These are phyloP conservation scores for Timandra comae DNA, from an alignment of 2,888 invertebrate genomes.

Conservation along the genomic window DNA sequence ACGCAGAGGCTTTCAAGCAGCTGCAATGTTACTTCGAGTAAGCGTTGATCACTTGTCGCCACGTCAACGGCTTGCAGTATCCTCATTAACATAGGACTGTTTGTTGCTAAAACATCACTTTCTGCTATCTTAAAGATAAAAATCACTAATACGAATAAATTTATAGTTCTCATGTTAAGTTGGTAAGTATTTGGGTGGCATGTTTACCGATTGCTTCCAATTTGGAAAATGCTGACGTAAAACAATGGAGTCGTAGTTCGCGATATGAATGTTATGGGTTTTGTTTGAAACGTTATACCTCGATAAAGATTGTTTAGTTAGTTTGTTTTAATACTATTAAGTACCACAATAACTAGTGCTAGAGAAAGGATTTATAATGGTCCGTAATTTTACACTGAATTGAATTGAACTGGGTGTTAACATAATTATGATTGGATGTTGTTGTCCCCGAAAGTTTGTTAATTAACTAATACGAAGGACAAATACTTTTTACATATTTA, in stretches of 20 bases:
- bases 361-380: too few species aligned
- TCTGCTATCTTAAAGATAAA: conserved; percentile 9
- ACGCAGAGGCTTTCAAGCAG: conserved; percentile 53
- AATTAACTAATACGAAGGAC: too few species aligned
- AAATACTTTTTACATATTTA: too few species aligned
- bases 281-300: neutral
- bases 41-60: conserved; percentile 44
- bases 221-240: conserved; percentile 18
- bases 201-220: conserved; percentile 33
- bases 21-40: conserved; percentile 48
- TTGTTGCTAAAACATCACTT: conserved; percentile 22
- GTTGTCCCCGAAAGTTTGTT: too few species aligned
- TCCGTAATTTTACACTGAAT: too few species aligned
- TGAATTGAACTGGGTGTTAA: too few species aligned
- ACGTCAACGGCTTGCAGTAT: conserved; percentile 48
- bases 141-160: conserved; percentile 9
- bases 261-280: conserved; percentile 46
- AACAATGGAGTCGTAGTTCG: conserved; percentile 48
- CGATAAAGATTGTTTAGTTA: conserved; percentile 12
- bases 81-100: conserved; percentile 41
- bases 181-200: conserved; percentile 36
- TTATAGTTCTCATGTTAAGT: conserved; percentile 41
- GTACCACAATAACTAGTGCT: too few species aligned
- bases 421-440: too few species aligned
- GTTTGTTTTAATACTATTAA: too few species aligned